Evolutionary conservation across 2,113 vertebrate genomes (phyloP).

Genomic region (Lota lota): DNA sequence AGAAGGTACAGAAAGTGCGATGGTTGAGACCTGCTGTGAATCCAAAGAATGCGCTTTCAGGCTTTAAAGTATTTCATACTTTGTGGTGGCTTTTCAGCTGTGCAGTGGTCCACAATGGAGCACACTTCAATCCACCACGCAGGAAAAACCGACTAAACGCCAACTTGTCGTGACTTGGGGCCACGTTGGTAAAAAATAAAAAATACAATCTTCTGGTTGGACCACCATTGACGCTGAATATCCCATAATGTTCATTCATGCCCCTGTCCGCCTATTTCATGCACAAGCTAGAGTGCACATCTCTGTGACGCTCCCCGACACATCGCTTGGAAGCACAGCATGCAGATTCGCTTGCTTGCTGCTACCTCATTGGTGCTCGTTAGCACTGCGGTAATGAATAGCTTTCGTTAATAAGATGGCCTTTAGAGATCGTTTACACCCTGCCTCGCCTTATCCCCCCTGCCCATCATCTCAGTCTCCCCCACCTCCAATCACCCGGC

Average conservation of each 20-base stretch:
- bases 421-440: conserved; percentile 69
- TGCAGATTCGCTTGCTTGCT: conserved; percentile 31
- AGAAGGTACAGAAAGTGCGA: neutral
- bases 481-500: neutral
- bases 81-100: conserved; percentile 32
- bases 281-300: conserved; percentile 49
- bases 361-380: conserved; percentile 54
- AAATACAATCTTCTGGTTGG: no score
- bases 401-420: conserved; percentile 65
- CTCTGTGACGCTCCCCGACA: conserved; percentile 36
- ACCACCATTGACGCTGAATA: no score
- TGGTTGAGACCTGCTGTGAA: conserved; percentile 10
- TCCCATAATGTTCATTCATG: no score
- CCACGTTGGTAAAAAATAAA: no score
- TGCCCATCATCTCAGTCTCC: neutral
- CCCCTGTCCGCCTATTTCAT: conserved; percentile 26
- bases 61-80: conserved; percentile 16
- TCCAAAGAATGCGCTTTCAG: conserved; percentile 16
- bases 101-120: conserved; percentile 27
- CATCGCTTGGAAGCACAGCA: conserved; percentile 28
- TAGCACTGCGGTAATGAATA: conserved; percentile 65
- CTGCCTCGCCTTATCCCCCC: conserved; percentile 38
- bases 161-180: no score
- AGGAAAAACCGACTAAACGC: no score
- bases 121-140: conserved; percentile 29